Evolutionary conservation across 1,140 invertebrate species (phyloP).

Genomic region (Asbolus verrucosus): DNA sequence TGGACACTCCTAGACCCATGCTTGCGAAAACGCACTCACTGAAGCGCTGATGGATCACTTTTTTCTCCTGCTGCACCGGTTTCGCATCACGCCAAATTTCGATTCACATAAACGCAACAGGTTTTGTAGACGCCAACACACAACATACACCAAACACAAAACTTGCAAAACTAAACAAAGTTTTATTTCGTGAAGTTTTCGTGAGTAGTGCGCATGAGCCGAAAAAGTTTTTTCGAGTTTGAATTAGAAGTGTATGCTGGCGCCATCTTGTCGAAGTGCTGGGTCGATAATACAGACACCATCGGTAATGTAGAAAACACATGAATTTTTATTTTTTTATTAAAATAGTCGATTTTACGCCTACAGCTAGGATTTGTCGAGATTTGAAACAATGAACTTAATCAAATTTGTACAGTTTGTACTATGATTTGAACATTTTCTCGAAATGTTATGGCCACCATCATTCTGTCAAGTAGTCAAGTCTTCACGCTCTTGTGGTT

Average conservation of each 20-base stretch:
- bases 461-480: not conserved
- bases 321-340: too few relatives aligned
- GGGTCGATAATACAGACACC: not conserved
- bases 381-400: not conserved
- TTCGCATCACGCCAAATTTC: conserved; percentile 26
- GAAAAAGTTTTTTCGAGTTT: conserved; percentile 2
- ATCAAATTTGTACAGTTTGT: conserved; percentile 27
- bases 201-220: not conserved
- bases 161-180: conserved; percentile 47
- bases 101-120: conserved; percentile 50
- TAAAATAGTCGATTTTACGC: not conserved
- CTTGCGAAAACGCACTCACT: not conserved
- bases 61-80: conserved; percentile 4
- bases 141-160: conserved; percentile 34
- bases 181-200: conserved; percentile 23
- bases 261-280: conserved; percentile 39
- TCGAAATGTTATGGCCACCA: not conserved
- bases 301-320: conserved; percentile 1
- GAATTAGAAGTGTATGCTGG: not conserved
- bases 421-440: not conserved
- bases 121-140: conserved; percentile 20
- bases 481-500: not conserved
- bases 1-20: conserved; percentile 55
- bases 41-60: conserved; percentile 1
- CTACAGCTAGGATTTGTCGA: too few relatives aligned